Percentiles rank a stretch among this genome's conserved stretches.
phyloP scores from a whole-genome alignment of 2,888 invertebrate species.

The Leucophora obtusa region DNA sequence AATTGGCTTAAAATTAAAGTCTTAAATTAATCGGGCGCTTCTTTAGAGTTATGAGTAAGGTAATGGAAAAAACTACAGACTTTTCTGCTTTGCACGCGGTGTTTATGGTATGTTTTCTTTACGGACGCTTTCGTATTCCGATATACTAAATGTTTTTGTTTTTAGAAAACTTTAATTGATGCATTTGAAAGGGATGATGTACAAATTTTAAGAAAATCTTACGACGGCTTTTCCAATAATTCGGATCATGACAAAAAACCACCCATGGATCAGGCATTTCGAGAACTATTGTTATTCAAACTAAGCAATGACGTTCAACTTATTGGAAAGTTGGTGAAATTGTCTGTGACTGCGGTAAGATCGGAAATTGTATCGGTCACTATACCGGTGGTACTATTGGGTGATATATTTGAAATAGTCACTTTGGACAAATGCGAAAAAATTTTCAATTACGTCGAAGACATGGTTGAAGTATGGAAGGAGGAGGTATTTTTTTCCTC shows the following conservation, averaged over 20 bases:
- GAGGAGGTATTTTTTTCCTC: slow-evolving; percentile 93
- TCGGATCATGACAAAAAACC: slow-evolving; percentile 85
- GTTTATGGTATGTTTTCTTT: slow-evolving; percentile 57
- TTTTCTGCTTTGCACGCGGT: slow-evolving; percentile 64
- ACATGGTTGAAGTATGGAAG: slow-evolving; percentile 93
- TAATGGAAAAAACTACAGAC: slow-evolving; percentile 49
- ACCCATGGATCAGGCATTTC: slow-evolving; percentile 88
- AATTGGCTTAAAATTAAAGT: background rate
- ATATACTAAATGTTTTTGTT: background rate
- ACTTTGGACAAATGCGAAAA: slow-evolving; percentile 92
- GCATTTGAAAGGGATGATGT: slow-evolving; percentile 72
- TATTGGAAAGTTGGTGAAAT: slow-evolving; percentile 84
- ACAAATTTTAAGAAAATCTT: slow-evolving; percentile 71
- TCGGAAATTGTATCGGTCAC: slow-evolving; percentile 89
- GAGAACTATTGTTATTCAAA: slow-evolving; percentile 85
- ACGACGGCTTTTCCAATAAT: slow-evolving; percentile 73
- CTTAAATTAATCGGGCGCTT: no score
- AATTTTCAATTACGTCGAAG: slow-evolving; percentile 93
- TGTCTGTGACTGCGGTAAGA: slow-evolving; percentile 87
- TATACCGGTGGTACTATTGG: slow-evolving; percentile 91
- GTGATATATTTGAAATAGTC: slow-evolving; percentile 93
- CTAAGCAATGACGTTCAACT: slow-evolving; percentile 81
- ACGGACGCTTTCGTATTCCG: background rate
- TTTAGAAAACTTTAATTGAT: slow-evolving; percentile 71
- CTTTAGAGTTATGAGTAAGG: slow-evolving; percentile 43